phyloP scores from a whole-genome alignment of 2,113 vertebrate genomes.

The Otis tarda region DNA sequence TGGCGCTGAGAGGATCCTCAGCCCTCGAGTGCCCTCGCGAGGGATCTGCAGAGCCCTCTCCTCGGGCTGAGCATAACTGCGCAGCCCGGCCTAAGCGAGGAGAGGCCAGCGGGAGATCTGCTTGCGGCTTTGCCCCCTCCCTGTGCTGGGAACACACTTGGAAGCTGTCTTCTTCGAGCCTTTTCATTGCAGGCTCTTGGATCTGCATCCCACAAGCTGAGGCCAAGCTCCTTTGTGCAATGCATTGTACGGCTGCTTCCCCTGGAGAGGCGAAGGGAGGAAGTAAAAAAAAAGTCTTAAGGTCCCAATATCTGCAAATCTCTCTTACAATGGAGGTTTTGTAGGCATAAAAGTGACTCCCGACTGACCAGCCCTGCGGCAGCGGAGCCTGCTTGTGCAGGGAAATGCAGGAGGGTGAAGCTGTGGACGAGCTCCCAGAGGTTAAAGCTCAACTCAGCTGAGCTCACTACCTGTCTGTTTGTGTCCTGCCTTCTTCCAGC shows the following conservation, averaged over 20 bases:
- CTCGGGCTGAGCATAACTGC: background rate
- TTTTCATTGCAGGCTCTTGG: background rate
- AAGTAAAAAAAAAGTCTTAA: background rate
- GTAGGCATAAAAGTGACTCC: background rate
- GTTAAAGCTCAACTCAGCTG: background rate
- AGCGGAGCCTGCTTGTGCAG: fast-evolving
- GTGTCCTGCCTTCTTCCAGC: background rate
- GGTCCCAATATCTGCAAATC: background rate
- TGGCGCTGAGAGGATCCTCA: background rate
- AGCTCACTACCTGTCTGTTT: background rate
- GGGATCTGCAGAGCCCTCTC: background rate
- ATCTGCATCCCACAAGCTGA: background rate
- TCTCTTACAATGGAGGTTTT: background rate
- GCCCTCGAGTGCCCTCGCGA: background rate
- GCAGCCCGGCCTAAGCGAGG: background rate
- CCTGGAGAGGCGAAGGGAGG: background rate
- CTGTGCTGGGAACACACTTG: background rate
- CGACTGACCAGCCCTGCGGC: background rate
- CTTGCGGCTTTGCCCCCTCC: background rate
- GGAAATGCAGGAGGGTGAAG: background rate
- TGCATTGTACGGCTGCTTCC: background rate
- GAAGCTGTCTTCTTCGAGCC: background rate
- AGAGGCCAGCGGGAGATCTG: background rate
- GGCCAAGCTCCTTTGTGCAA: background rate
- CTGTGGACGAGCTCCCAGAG: background rate